Percentiles rank a stretch among this genome's conserved stretches.
Conservation (phyloP, 2,797 vertebrate species). For the Iguana delicatissima region DNA sequence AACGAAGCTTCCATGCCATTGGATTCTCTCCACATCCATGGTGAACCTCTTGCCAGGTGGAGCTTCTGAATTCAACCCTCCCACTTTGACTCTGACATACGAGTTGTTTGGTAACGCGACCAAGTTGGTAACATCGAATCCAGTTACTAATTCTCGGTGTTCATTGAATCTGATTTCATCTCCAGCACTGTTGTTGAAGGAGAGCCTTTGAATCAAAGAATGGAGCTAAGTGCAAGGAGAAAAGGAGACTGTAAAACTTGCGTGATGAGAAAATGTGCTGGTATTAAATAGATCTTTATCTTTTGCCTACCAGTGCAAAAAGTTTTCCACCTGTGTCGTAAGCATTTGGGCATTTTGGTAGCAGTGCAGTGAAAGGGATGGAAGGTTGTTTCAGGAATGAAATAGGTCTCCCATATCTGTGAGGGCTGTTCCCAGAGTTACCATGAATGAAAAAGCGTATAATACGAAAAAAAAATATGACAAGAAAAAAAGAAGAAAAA, state of each 20-base stretch:
- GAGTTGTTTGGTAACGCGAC: slow-evolving; percentile 3
- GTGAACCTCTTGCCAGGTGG: background rate
- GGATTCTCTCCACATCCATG: background rate
- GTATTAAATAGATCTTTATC: too few species aligned
- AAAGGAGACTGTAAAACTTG: background rate
- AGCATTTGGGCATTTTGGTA: too few species aligned
- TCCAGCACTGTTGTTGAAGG: slow-evolving; percentile 7
- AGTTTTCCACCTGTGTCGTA: too few species aligned
- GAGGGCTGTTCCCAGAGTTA: too few species aligned
- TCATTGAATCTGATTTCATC: background rate
- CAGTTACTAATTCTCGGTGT: background rate
- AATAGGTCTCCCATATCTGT: too few species aligned
- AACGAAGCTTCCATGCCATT: background rate
- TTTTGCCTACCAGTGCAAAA: background rate
- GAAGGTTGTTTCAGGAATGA: too few species aligned
- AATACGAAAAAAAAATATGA: too few species aligned
- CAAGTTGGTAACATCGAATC: slow-evolving; percentile 15
- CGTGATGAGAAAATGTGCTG: too few species aligned
- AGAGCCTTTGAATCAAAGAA: background rate
- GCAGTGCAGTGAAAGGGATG: too few species aligned
- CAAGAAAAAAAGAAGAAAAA: too few species aligned
- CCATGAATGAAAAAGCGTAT: too few species aligned
- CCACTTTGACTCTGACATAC: background rate
- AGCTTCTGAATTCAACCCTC: background rate
- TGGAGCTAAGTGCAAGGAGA: background rate